Conservation (phyloP, 1,140 invertebrate genomes). For the Temnothorax nylanderi region DNA sequence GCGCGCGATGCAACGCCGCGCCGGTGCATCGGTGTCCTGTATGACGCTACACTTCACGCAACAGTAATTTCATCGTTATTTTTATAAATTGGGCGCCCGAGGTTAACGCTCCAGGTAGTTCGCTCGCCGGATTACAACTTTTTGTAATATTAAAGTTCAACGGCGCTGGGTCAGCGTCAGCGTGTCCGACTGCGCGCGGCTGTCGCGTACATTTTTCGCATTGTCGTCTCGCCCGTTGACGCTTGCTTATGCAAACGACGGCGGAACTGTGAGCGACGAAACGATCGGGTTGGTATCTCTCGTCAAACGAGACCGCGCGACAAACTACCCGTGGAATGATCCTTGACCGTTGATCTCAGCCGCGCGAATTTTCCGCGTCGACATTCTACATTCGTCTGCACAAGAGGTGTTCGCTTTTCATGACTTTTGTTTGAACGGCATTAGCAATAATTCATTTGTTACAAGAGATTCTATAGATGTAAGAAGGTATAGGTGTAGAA, state of each 20-base stretch:
- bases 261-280: conserved; percentile 30
- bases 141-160: conserved; percentile 81
- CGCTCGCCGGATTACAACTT: conserved; percentile 82
- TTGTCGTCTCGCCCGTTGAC: conserved; percentile 54
- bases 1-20: conserved; percentile 75
- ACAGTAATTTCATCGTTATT: conserved; percentile 86
- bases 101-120: conserved; percentile 83
- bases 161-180: conserved; percentile 36
- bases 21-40: conserved; percentile 76
- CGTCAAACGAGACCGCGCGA: not conserved
- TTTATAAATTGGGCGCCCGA: conserved; percentile 85
- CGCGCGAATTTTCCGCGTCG: not conserved
- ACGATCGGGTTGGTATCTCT: not conserved
- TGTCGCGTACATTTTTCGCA: conserved; percentile 45
- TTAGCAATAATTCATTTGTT: not conserved
- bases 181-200: conserved; percentile 49
- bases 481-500: not conserved
- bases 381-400: too few relatives aligned
- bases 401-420: not conserved
- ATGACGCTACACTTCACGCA: conserved; percentile 83
- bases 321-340: conserved; percentile 9
- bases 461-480: too few relatives aligned
- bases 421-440: not conserved
- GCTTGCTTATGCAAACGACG: conserved; percentile 59
- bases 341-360: not conserved